A percentile compares a stretch with the other conserved stretches of the same genome.
phyloP scores from a whole-genome alignment of 35 echinoderm and acorn worm species.

The Strongylocentrotus purpuratus region DNA sequence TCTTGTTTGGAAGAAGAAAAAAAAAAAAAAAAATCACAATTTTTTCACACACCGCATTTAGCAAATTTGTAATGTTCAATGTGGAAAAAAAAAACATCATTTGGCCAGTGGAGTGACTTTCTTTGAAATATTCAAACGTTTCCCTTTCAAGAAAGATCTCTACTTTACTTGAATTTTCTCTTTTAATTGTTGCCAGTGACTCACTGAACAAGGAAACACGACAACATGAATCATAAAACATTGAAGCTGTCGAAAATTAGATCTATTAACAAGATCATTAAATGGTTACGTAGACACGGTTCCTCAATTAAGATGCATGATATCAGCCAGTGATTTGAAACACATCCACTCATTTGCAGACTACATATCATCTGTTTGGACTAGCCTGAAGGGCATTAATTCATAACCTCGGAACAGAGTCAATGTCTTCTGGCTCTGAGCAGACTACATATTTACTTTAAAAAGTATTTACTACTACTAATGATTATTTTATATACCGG shows the following conservation, averaged over 20 bases:
- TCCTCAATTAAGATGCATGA: neutral
- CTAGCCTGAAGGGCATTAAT: neutral
- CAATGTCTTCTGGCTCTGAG: too few relatives aligned
- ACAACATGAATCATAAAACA: neutral
- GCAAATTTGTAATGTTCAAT: neutral
- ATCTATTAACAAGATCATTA: neutral
- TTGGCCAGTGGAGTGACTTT: neutral
- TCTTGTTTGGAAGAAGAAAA: neutral
- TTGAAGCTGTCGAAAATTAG: neutral
- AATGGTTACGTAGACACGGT: neutral
- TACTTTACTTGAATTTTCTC: neutral
- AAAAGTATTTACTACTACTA: too few relatives aligned
- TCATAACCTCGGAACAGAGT: neutral
- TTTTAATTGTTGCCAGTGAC: neutral
- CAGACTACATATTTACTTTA: too few relatives aligned
- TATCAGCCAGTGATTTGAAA: neutral
- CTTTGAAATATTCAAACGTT: neutral
- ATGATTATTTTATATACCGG: too few relatives aligned
- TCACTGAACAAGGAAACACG: neutral
- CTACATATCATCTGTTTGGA: neutral
- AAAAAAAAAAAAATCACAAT: neutral
- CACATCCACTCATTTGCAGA: neutral
- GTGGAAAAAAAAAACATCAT: neutral
- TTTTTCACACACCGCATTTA: neutral
- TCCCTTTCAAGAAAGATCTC: neutral